Percentiles rank a stretch among this genome's conserved stretches.
Evolutionary conservation across 1,140 invertebrate genomes (phyloP).

Genomic region (Mercenaria mercenaria): DNA sequence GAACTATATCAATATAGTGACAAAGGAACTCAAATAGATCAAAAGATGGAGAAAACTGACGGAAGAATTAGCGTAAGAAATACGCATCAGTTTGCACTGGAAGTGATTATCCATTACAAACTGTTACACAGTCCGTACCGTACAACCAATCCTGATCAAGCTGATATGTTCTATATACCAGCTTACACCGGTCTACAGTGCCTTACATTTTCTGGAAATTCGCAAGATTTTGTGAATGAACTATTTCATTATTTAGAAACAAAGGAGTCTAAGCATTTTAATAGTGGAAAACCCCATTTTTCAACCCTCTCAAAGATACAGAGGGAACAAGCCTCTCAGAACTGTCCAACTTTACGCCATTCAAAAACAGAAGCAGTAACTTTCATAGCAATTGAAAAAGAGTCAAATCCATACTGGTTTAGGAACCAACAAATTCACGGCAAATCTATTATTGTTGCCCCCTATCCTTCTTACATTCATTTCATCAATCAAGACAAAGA

Average conservation of each 20-base stretch:
- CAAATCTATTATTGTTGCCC: constrained; percentile 69
- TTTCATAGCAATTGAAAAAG: constrained; percentile 75
- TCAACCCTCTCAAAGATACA: constrained; percentile 76
- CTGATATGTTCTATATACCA: constrained; percentile 80
- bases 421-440: neutral
- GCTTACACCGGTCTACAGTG: constrained; percentile 74
- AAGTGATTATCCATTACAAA: constrained; percentile 78
- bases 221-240: constrained; percentile 24
- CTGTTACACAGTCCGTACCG: constrained; percentile 73
- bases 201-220: constrained; percentile 47
- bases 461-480: constrained; percentile 80
- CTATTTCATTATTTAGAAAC: constrained; percentile 61
- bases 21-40: neutral
- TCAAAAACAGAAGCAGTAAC: constrained; percentile 61
- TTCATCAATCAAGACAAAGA: constrained; percentile 33
- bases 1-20: constrained; percentile 57
- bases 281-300: constrained; percentile 74
- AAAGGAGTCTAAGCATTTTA: constrained; percentile 54
- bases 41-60: neutral
- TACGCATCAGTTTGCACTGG: constrained; percentile 78
- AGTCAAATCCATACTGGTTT: constrained; percentile 43
- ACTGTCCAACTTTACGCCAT: constrained; percentile 71
- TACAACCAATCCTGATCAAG: constrained; percentile 71
- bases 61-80: constrained; percentile 51
- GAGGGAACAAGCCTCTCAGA: constrained; percentile 62